Conservation (phyloP, 2,888 invertebrate species). For the Epirrhoe tristata region DNA sequence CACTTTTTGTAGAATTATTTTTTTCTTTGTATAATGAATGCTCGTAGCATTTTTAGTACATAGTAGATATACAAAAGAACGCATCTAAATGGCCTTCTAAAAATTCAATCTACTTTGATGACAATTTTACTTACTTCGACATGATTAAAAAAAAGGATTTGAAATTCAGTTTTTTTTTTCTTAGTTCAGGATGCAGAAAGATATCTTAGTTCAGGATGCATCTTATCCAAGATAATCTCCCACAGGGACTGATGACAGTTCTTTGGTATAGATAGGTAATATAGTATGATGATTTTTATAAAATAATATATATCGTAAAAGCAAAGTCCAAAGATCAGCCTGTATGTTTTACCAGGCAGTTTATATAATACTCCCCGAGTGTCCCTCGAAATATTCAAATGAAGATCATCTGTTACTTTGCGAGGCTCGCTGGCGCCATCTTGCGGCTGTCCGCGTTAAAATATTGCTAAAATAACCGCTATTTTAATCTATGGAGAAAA, state of each 20-base stretch:
- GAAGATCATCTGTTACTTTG: slow-evolving; percentile 75
- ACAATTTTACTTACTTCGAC: too few species aligned
- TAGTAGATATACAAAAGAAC: too few species aligned
- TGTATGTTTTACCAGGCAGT: slow-evolving; percentile 21
- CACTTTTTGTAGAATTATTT: neutral
- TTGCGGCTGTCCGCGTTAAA: slow-evolving; percentile 53
- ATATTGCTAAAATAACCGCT: slow-evolving; percentile 47
- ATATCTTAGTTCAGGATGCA: too few species aligned
- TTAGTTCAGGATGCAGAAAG: too few species aligned
- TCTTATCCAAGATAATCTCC: too few species aligned
- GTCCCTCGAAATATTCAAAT: slow-evolving; percentile 73
- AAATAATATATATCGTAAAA: neutral
- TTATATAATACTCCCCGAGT: slow-evolving; percentile 40
- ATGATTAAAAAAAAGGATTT: too few species aligned
- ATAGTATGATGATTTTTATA: neutral
- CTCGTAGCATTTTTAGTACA: too few species aligned
- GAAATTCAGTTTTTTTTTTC: neutral
- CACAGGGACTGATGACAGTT: too few species aligned
- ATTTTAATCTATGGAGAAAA: slow-evolving; percentile 34
- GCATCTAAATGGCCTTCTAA: too few species aligned
- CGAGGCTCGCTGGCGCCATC: slow-evolving; percentile 60
- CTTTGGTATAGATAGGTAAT: too few species aligned
- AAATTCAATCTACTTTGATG: too few species aligned
- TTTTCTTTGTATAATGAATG: too few species aligned
- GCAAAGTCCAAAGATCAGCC: neutral